phyloP scores from a whole-genome alignment of 2,113 vertebrate genomes.

The Elachura formosa region DNA sequence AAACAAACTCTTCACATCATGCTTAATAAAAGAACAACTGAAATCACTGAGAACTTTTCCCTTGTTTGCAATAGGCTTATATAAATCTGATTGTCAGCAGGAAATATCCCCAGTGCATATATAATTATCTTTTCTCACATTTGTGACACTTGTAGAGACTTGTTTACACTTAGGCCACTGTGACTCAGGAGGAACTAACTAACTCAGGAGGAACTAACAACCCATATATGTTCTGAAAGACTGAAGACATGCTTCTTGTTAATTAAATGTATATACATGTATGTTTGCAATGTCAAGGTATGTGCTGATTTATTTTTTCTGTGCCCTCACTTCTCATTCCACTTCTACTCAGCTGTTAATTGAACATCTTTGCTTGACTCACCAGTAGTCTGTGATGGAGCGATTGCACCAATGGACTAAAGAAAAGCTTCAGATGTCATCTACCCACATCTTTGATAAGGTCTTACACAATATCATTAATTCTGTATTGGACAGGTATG shows the following conservation, averaged over 20 bases:
- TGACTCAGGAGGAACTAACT: not conserved
- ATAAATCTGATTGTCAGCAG: not conserved
- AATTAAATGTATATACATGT: not conserved
- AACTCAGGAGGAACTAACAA: too few species aligned
- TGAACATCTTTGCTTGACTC: not conserved
- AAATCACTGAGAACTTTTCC: not conserved
- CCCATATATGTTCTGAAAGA: not conserved
- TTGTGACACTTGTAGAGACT: not conserved
- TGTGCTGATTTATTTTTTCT: not conserved
- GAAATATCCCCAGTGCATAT: not conserved
- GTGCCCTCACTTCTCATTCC: not conserved
- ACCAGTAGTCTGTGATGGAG: not conserved
- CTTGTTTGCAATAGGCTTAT: not conserved
- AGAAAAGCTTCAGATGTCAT: not conserved
- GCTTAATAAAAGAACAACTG: not conserved
- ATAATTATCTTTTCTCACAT: not conserved
- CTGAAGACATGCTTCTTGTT: not conserved
- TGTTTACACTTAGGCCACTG: not conserved
- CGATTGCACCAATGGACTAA: not conserved
- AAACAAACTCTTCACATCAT: not conserved
- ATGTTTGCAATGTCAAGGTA: not conserved
- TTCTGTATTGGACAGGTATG: not conserved
- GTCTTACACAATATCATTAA: rapidly evolving
- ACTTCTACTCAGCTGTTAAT: not conserved
- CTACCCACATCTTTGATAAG: not conserved